Evolutionary conservation across 2,113 vertebrate species (phyloP), one percentile per base, ranked within the genome.

Genomic region (Microcebus murinus): DNA sequence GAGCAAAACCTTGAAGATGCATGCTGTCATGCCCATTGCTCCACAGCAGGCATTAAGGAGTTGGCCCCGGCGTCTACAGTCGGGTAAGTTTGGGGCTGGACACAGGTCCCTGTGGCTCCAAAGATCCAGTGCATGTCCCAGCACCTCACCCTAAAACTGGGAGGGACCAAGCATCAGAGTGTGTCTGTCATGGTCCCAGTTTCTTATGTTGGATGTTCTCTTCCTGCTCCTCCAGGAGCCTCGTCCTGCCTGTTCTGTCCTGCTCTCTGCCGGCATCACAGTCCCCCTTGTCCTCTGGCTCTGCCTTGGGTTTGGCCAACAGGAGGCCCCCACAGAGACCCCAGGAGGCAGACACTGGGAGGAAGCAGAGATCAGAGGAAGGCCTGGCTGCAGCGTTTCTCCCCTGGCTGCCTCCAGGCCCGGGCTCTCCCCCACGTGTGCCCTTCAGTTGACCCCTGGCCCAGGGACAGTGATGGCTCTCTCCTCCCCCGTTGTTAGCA

Each of bases 121-220:
- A 50, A 74, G 6, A 4, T 80, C 45, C 48, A 18, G 3, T 0
- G 1, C 3, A 20, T 4, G 13, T 1, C 52, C 27, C 5, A 8
- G 21, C 3, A 3, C 27, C 8, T n/a, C 21, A 4, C 0, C n/a
- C 39, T 31, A 21, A 57, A 34, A 11, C 2, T 6, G 59, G 11
- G 17, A 87, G 39, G 31, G 52, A 13, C 59, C 10, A 6, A 67
- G 31, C 10, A 21, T 36, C 9, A 12, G 74, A 8, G 63, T 42
- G 21, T 31, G 20, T 23, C 65, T 59, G 68, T n/a, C n/a, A 3
- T 1, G 6, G 63, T 27, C 17, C 50, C 42, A 1, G n/a, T 31
- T 3, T 25, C 52, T 36, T 21, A 12, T 15, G 39, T 34, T 29
- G 52, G 9, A 8, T 39, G 14, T 18, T 57, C 70, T 73, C 55